These are phyloP conservation scores for Toxotes chatareus DNA, from an alignment of 2,113 vertebrate species.

Conservation along the genomic window DNA sequence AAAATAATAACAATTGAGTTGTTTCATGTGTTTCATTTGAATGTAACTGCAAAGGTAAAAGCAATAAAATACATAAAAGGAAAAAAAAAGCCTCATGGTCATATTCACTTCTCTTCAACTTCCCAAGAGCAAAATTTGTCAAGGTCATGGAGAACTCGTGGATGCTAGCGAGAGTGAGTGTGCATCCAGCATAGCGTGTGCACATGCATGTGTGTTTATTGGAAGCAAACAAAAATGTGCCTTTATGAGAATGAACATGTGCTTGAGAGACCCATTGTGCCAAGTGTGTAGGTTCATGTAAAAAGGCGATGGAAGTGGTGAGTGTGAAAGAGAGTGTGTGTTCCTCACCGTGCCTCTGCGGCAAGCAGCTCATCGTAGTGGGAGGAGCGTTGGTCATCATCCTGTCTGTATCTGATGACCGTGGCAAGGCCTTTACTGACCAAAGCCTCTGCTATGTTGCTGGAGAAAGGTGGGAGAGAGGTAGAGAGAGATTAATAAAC, in stretches of 20 bases:
- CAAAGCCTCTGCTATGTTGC: slow-evolving; percentile 96
- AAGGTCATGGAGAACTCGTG: slow-evolving; percentile 47
- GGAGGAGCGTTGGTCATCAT: slow-evolving; percentile 96
- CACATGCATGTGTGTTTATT: neutral
- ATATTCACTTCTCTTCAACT: slow-evolving; percentile 22
- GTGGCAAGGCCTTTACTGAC: slow-evolving; percentile 97
- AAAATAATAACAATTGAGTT: slow-evolving; percentile 19
- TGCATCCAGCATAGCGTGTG: neutral
- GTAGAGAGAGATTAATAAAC: slow-evolving; percentile 8
- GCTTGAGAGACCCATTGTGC: neutral
- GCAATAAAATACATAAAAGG: neutral
- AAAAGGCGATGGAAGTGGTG: neutral
- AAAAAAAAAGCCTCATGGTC: slow-evolving; percentile 52
- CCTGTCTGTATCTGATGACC: slow-evolving; percentile 95
- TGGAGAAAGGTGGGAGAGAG: slow-evolving; percentile 66
- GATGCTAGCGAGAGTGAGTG: neutral
- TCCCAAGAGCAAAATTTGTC: slow-evolving; percentile 39
- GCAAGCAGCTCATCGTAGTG: slow-evolving; percentile 97
- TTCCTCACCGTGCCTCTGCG: slow-evolving; percentile 92
- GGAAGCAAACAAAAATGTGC: neutral
- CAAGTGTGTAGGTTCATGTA: neutral
- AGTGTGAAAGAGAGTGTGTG: slow-evolving; percentile 10
- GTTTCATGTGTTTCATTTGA: neutral
- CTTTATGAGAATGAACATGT: slow-evolving; percentile 1
- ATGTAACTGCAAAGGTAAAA: slow-evolving; percentile 14